Conservation (phyloP, 2,797 vertebrate genomes). For the Cyclura pinguis region DNA sequence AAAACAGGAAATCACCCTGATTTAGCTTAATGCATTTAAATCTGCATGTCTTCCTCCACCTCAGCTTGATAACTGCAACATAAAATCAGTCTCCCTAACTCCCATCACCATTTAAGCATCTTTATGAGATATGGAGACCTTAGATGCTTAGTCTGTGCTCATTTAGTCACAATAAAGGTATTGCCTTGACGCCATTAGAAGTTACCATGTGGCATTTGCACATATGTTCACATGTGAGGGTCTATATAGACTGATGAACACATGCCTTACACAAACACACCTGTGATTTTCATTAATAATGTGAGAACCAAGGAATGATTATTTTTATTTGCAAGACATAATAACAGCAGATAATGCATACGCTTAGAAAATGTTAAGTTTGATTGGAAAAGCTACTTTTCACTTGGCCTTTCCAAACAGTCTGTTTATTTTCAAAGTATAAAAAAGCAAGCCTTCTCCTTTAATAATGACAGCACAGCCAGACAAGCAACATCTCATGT, state of each 20-base stretch:
- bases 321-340: background rate
- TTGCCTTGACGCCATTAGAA: background rate
- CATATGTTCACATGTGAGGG: background rate
- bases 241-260: background rate
- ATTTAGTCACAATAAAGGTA: background rate
- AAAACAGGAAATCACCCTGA: background rate
- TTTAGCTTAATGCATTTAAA: background rate
- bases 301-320: background rate
- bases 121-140: background rate
- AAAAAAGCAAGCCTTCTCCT: constrained; percentile 39
- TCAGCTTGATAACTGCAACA: background rate
- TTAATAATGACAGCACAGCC: background rate
- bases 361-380: background rate
- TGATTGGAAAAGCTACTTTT: background rate
- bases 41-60: background rate
- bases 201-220: background rate
- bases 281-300: background rate
- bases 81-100: background rate
- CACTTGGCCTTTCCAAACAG: constrained; percentile 33
- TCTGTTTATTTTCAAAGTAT: constrained; percentile 33
- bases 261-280: background rate
- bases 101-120: background rate
- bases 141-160: background rate
- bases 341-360: background rate
- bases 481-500: background rate